These are phyloP conservation scores for Hippocampus zosterae DNA, from an alignment of 2,113 vertebrate genomes.

Conservation along the genomic window DNA sequence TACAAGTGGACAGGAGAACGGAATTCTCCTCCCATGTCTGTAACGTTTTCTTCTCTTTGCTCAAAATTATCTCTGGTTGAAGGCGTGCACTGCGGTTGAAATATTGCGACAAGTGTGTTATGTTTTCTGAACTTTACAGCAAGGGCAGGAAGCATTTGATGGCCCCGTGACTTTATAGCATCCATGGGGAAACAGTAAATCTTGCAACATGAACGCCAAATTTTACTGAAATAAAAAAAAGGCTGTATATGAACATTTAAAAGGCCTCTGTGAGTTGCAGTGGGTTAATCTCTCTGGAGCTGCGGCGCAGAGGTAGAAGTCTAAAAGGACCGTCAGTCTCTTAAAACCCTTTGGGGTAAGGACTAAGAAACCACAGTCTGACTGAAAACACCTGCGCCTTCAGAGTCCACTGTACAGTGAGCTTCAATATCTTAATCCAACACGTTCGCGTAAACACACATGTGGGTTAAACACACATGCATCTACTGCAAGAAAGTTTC, in stretches of 20 bases:
- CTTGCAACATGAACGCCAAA: background rate
- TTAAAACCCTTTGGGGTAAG: conserved; percentile 53
- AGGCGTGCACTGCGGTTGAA: conserved; percentile 32
- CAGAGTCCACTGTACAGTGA: conserved; percentile 42
- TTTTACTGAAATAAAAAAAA: conserved; percentile 3
- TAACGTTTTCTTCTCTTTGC: conserved; percentile 11
- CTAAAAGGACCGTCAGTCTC: conserved; percentile 63
- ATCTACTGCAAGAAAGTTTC: conserved; percentile 18
- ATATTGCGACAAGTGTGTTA: conserved; percentile 14
- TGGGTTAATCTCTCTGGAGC: conserved; percentile 27
- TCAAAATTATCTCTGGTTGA: conserved; percentile 13
- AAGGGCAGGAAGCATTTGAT: conserved; percentile 20
- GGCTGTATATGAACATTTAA: conserved; percentile 22
- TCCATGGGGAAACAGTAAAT: conserved; percentile 5
- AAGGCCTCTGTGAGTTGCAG: conserved; percentile 29
- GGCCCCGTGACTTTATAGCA: background rate
- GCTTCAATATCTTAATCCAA: conserved; percentile 55
- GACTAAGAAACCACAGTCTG: conserved; percentile 60
- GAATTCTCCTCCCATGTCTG: conserved; percentile 35
- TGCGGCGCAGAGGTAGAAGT: conserved; percentile 38
- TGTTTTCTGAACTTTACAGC: conserved; percentile 28
- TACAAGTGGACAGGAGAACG: conserved; percentile 44
- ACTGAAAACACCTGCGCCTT: conserved; percentile 69
- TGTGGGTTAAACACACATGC: conserved; percentile 29
- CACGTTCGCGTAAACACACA: conserved; percentile 52